Base-by-base conservation (phyloP, 1,140 invertebrate species). In the Oreohelix idahoensis region DNA sequence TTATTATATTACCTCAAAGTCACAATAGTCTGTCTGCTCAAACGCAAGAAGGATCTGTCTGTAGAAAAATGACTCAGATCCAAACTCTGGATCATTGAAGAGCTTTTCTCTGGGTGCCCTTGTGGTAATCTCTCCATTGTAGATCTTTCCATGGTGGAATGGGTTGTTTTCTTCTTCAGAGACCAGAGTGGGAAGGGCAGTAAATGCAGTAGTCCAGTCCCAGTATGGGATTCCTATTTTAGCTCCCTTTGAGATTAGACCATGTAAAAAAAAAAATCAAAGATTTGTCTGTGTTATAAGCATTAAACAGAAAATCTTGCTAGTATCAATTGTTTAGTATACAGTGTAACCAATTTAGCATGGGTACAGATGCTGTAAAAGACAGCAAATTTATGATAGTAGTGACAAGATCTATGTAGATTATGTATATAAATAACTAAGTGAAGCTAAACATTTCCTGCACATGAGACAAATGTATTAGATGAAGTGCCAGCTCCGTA, bases 141-240 rank as follows among this genome's bases (percentile, higher is more conserved):
- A 53, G 38, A 83, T 80, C 23, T 75, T 38, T 1, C 69, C 82
- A 51, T 86, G 71, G 29, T 53, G 53, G 81, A 83, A 83, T 26
- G 81, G 81, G 58, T 83, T 83, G 58, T 83, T 32, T 29, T 83
- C 79, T n/a, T 81, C 39, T 39, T 82, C 74, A 8, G 82, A 84
- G 32, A 85, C 69, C 17, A 87, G 82, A 0, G 63, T 36, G 15
- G 86, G 86, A 39, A 87, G 53, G 13, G 69, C 29, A 13, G 84
- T 83, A 53, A 85, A 87, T 36, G 86, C 66, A 38, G 49, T 51
- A 26, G 86, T 87, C 86, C 86, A 87, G 79, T 87, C 39, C 75
- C 79, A 79, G 69, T 82, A 82, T 5, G 84, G 86, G 49, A 87
- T 85, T 17, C 86, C 86, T 15, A 84, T 63, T 26, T 29, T 66